These are phyloP conservation scores for Tympanuchus pallidicinctus DNA, from an alignment of 2,113 vertebrate genomes.

Conservation along the genomic window DNA sequence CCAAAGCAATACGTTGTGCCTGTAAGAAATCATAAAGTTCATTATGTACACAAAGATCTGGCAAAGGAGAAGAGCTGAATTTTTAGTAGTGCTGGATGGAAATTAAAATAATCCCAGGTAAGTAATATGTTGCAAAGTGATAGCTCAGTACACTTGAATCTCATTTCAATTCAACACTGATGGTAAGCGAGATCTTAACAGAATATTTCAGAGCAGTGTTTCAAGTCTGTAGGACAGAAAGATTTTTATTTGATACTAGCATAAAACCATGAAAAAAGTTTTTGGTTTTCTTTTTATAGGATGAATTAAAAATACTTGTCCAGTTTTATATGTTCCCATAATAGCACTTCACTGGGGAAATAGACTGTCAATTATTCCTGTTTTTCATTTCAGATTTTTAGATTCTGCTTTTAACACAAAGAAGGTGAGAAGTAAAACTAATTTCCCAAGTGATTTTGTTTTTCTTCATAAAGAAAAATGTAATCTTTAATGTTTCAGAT, in stretches of 20 bases:
- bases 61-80: conserved; percentile 54
- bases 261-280: background rate
- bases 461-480: conserved; percentile 27
- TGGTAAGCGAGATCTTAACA: conserved; percentile 43
- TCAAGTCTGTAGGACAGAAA: conserved; percentile 5
- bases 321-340: background rate
- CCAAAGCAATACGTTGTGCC: conserved; percentile 25
- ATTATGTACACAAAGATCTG: conserved; percentile 51
- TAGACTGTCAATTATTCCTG: background rate
- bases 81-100: conserved; percentile 68
- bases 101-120: conserved; percentile 72
- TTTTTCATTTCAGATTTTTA: conserved; percentile 16
- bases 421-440: conserved; percentile 47
- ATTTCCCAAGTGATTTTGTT: conserved; percentile 55
- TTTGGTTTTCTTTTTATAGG: background rate
- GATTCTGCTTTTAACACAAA: conserved; percentile 27
- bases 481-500: conserved; percentile 24
- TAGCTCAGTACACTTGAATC: conserved; percentile 67
- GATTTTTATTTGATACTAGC: background rate
- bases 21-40: conserved; percentile 67
- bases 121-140: conserved; percentile 63
- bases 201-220: conserved; percentile 44
- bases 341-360: background rate
- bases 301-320: conserved; percentile 2
- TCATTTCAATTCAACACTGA: conserved; percentile 71